Conservation (phyloP, 2,888 invertebrate genomes). For the Galeruca laticollis region DNA sequence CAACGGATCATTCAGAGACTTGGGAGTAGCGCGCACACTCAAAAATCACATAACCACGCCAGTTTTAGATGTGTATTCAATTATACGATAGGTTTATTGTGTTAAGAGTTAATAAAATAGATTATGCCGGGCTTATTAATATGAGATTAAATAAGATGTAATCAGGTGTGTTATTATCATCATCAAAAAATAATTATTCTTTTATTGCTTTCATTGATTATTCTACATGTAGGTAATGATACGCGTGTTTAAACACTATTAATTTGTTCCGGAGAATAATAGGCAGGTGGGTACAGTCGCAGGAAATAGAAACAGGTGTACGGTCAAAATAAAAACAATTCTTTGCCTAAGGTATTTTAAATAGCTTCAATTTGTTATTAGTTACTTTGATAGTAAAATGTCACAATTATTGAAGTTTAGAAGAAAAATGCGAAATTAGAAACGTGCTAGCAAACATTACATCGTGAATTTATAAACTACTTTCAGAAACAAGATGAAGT, state of each 20-base stretch:
- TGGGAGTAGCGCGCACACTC: slow-evolving; percentile 9
- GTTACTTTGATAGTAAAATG: background rate
- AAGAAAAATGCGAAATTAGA: too few species aligned
- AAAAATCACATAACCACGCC: slow-evolving; percentile 58
- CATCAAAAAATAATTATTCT: slow-evolving; percentile 54
- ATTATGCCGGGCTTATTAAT: slow-evolving; percentile 57
- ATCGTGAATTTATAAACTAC: too few species aligned
- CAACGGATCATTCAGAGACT: slow-evolving; percentile 33
- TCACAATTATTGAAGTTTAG: too few species aligned
- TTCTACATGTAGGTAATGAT: background rate
- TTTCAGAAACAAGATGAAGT: too few species aligned
- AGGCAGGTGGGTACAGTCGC: background rate
- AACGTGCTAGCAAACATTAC: too few species aligned
- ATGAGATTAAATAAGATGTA: slow-evolving; percentile 58
- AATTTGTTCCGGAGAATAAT: background rate
- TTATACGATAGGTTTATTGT: slow-evolving; percentile 51
- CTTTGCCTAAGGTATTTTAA: background rate
- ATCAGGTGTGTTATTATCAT: slow-evolving; percentile 60
- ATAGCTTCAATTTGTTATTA: background rate
- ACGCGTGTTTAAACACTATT: background rate
- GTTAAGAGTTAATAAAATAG: slow-evolving; percentile 59
- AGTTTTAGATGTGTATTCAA: slow-evolving; percentile 57
- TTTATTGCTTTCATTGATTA: slow-evolving; percentile 55
- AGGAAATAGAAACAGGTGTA: background rate
- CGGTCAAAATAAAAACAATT: background rate